Evolutionary conservation across 2,888 invertebrate genomes (phyloP), one percentile per base, ranked within the genome.

Genomic region (Lasioglossum pauxillum): DNA sequence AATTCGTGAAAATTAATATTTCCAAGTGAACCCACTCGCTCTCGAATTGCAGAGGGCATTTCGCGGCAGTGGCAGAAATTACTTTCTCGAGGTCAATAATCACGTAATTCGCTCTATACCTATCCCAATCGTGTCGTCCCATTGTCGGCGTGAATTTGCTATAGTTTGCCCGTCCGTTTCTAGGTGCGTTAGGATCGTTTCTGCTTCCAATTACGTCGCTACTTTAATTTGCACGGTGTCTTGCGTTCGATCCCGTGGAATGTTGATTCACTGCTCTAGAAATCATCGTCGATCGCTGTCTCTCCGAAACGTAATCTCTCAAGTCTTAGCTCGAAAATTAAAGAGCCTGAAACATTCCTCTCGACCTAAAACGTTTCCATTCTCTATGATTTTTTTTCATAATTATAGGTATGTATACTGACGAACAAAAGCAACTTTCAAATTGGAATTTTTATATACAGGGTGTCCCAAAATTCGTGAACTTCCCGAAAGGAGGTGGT

Each of bases 151-250:
- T 41, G 80, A 77, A 44, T 38, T 38, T 27, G 41, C 69, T 75
- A 83, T 84, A 82, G 85, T 88, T 80, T 67, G 78, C 85, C 78
- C 85, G 83, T 74, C 86, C 73, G 83, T 79, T 76, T 83, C 83
- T 64, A 53, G 72, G 38, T 60, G 72, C 81, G 83, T 85, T 80
- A 44, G 71, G 67, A n/a, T 78, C 79, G 84, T 90, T 89, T 86
- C 82, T 88, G 77, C 86, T 53, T 69, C 75, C 85, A 90, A 86
- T 90, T 90, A 85, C 73, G 80, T 79, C 73, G 79, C 75, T 74
- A 74, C 83, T 78, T 85, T 84, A 86, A 90, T 90, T 90, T 85
- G 73, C 88, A 78, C 89, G 60, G 80, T 74, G 81, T 80, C 83
- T 72, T 77, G 57, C 73, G 64, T 71, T 72, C 76, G 74, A 84